phyloP scores from a whole-genome alignment of 2,797 vertebrate genomes.

The Podarcis siculus region DNA sequence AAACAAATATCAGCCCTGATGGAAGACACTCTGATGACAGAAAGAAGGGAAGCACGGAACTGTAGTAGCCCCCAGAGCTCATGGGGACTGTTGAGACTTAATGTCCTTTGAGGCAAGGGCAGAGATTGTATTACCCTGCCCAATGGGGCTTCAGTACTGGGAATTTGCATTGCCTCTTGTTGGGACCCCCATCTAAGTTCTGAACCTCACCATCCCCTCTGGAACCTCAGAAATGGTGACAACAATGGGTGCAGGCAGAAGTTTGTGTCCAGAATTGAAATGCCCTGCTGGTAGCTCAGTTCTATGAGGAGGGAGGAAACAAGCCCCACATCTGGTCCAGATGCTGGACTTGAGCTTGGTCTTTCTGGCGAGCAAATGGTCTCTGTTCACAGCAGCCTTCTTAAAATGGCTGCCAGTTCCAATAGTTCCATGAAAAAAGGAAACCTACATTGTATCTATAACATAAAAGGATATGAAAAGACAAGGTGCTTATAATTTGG shows the following conservation, averaged over 20 bases:
- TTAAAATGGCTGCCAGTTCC: too few relatives aligned
- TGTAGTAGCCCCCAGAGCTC: background rate
- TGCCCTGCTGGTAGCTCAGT: background rate
- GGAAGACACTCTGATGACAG: background rate
- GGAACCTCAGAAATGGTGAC: too few relatives aligned
- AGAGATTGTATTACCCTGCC: background rate
- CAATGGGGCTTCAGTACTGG: background rate
- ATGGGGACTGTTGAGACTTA: background rate
- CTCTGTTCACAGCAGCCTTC: too few relatives aligned
- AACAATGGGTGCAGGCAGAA: background rate
- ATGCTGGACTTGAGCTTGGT: too few relatives aligned
- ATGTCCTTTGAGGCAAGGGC: background rate
- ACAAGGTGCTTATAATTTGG: too few relatives aligned
- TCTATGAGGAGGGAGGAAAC: too few relatives aligned
- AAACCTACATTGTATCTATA: too few relatives aligned
- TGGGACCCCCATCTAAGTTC: background rate
- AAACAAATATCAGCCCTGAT: background rate
- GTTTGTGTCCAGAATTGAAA: background rate
- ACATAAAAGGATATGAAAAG: too few relatives aligned
- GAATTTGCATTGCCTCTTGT: background rate
- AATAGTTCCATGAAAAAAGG: too few relatives aligned
- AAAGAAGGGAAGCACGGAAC: background rate
- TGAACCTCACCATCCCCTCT: background rate
- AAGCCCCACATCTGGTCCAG: too few relatives aligned
- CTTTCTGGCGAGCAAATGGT: too few relatives aligned